These are phyloP conservation scores for Epistrophe grossulariae DNA, from an alignment of 2,888 invertebrate species.

Conservation along the genomic window DNA sequence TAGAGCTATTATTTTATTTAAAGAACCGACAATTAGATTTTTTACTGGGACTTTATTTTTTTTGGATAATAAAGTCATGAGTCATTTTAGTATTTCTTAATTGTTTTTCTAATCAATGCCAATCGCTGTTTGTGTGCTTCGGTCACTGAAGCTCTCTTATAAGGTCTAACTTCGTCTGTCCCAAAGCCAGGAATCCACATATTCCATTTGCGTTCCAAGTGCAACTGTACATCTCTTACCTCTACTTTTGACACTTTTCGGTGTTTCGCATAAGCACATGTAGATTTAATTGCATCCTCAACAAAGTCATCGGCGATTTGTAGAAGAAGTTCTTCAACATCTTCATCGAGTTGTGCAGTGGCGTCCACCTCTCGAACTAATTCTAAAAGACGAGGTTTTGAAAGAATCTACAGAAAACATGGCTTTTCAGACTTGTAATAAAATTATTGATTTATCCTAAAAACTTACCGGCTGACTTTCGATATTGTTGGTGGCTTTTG, in stretches of 20 bases:
- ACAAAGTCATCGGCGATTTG: constrained; percentile 98
- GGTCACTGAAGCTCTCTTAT: constrained; percentile 94
- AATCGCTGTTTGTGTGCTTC: constrained; percentile 97
- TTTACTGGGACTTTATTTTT: not conserved
- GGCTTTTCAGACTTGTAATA: not conserved
- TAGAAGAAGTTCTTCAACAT: constrained; percentile 96
- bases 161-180: constrained; percentile 95
- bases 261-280: constrained; percentile 96
- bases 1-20: not conserved
- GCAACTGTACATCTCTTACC: constrained; percentile 96
- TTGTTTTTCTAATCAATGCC: constrained; percentile 94
- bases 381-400: constrained; percentile 94
- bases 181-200: constrained; percentile 99
- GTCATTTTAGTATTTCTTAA: constrained; percentile 90
- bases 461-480: constrained; percentile 81
- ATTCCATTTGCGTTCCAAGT: constrained; percentile 96
- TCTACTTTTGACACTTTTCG: constrained; percentile 94
- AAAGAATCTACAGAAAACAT: constrained; percentile 87
- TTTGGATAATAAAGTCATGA: not conserved
- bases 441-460: not conserved
- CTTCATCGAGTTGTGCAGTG: constrained; percentile 97
- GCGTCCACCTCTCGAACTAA: constrained; percentile 97
- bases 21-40: not conserved
- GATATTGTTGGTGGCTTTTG: constrained; percentile 76
- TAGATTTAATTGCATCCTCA: constrained; percentile 93